Percentiles rank a stretch among this genome's conserved stretches.
These are phyloP conservation scores for Scaeva pyrastri DNA, from an alignment of 2,888 invertebrate species.

Conservation along the genomic window DNA sequence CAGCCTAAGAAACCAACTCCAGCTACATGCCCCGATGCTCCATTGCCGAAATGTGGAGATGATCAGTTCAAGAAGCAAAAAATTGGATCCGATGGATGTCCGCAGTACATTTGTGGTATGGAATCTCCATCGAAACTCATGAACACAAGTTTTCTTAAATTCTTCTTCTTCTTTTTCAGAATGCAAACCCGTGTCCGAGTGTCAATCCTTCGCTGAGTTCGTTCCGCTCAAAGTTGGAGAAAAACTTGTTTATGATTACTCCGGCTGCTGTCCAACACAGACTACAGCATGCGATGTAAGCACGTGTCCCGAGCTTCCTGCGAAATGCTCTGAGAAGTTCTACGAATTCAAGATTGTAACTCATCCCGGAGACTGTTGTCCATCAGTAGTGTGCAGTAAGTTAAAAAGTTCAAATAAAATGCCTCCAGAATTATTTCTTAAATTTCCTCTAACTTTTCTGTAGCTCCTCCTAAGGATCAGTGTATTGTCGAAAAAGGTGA, in stretches of 20 bases:
- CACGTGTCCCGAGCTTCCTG: slow-evolving; percentile 86
- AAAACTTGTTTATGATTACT: slow-evolving; percentile 85
- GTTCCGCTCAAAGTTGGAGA: slow-evolving; percentile 87
- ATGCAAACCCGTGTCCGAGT: slow-evolving; percentile 90
- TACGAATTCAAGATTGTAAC: slow-evolving; percentile 84
- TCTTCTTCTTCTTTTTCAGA: slow-evolving; percentile 84
- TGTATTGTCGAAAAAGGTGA: slow-evolving; percentile 82
- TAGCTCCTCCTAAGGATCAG: slow-evolving; percentile 81
- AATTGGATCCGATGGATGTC: slow-evolving; percentile 88
- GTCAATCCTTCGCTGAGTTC: slow-evolving; percentile 85
- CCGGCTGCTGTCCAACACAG: slow-evolving; percentile 90
- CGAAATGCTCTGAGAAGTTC: slow-evolving; percentile 84
- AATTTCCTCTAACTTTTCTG: not conserved
- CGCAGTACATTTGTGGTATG: slow-evolving; percentile 90
- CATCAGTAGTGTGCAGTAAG: slow-evolving; percentile 87
- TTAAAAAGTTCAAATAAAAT: slow-evolving; percentile 22
- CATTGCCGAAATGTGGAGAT: slow-evolving; percentile 88
- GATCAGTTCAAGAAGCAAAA: slow-evolving; percentile 89
- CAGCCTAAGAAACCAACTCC: slow-evolving; percentile 84
- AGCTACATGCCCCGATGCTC: slow-evolving; percentile 87
- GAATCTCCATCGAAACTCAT: slow-evolving; percentile 14
- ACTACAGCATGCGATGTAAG: slow-evolving; percentile 87
- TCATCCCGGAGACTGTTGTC: slow-evolving; percentile 87
- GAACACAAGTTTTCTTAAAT: slow-evolving; percentile 17
- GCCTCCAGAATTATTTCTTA: not conserved